phyloP scores from a whole-genome alignment of 2,888 invertebrate species.

The Chydorus sphaericus region DNA sequence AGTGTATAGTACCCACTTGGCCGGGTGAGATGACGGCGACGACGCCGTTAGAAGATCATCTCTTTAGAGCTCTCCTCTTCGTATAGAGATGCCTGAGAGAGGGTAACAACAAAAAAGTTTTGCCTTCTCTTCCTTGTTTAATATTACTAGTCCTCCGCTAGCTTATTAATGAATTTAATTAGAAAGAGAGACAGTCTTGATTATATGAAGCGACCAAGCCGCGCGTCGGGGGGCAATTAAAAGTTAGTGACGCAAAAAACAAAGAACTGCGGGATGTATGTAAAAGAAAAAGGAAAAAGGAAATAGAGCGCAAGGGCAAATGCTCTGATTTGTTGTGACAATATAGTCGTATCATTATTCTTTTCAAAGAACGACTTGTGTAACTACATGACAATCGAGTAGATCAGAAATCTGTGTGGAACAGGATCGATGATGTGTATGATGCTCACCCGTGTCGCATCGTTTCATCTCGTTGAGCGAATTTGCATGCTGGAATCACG shows the following conservation, averaged over 20 bases:
- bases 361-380: not conserved
- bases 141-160: too few species aligned
- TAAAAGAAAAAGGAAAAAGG: not conserved
- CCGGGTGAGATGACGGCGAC: too few species aligned
- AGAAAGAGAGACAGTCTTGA: not conserved
- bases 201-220: not conserved
- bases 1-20: too few species aligned
- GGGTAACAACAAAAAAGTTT: too few species aligned
- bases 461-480: not conserved
- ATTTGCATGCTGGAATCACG: conserved; percentile 5
- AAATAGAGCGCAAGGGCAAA: not conserved
- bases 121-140: too few species aligned
- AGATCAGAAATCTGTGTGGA: too few species aligned
- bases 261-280: not conserved
- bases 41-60: too few species aligned
- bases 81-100: too few species aligned
- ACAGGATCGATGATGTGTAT: not conserved
- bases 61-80: too few species aligned
- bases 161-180: conserved; percentile 8
- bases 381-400: not conserved
- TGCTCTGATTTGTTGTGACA: conserved; percentile 2
- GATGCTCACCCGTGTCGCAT: not conserved
- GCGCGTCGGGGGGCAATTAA: too few species aligned
- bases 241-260: not conserved
- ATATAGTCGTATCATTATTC: not conserved